These are phyloP conservation scores for Ptilodon capucinus DNA, from an alignment of 2,888 invertebrate species.

Conservation along the genomic window DNA sequence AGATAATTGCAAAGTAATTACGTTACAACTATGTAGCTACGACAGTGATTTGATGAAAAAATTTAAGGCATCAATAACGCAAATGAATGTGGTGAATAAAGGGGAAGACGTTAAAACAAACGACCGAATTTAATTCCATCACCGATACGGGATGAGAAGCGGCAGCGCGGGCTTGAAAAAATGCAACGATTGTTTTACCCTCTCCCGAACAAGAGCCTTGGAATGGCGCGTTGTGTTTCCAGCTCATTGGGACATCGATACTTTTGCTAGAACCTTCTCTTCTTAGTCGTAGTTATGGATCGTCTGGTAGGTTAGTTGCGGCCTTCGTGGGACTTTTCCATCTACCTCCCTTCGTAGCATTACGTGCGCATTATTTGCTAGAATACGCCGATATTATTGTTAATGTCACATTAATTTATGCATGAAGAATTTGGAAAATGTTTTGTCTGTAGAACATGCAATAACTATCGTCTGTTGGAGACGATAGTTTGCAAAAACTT, in stretches of 20 bases:
- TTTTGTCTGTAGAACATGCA: not conserved
- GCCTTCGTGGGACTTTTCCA: too few species aligned
- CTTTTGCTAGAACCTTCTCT: conserved; percentile 10
- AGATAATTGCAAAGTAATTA: too few species aligned
- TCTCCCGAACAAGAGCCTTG: conserved; percentile 44
- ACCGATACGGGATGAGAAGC: conserved; percentile 63
- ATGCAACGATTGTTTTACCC: conserved; percentile 63
- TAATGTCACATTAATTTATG: not conserved
- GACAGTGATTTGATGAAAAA: not conserved
- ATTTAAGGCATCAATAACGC: conserved; percentile 43
- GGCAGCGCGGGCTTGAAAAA: conserved; percentile 60
- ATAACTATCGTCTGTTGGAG: not conserved
- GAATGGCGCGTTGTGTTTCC: conserved; percentile 34
- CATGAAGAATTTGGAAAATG: not conserved
- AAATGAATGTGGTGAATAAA: conserved; percentile 42
- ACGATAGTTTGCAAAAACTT: not conserved
- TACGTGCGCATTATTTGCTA: too few species aligned
- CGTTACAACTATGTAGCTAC: too few species aligned
- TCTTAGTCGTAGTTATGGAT: too few species aligned
- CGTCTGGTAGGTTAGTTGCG: too few species aligned
- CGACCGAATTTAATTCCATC: conserved; percentile 68
- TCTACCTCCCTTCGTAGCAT: too few species aligned
- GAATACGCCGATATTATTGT: conserved; percentile 3
- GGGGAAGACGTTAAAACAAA: conserved; percentile 61
- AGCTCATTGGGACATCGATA: conserved; percentile 41